Evolutionary conservation across 2,113 vertebrate genomes (phyloP).

Genomic region (Pimephales promelas): DNA sequence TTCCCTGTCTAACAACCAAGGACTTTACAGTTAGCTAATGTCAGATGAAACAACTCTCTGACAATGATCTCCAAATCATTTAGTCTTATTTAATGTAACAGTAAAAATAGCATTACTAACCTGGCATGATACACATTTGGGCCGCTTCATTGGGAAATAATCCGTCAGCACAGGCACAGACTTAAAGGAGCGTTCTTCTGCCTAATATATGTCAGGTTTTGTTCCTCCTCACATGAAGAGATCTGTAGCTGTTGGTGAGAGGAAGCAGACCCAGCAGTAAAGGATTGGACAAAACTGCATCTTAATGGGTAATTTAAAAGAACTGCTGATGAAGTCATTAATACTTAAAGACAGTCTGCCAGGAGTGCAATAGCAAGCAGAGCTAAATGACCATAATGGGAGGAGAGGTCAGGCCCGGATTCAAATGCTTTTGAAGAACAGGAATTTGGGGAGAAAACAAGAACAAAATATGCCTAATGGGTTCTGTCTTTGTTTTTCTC

Average conservation of each 20-base stretch:
- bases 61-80: neutral
- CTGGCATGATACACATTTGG: constrained; percentile 38
- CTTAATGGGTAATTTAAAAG: constrained; percentile 56
- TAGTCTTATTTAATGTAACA: neutral
- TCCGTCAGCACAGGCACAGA: constrained; percentile 24
- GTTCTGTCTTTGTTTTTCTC: constrained; percentile 23
- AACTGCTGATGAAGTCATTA: constrained; percentile 66
- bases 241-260: constrained; percentile 23
- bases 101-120: constrained; percentile 45
- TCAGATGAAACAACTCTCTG: neutral
- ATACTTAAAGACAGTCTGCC: constrained; percentile 61
- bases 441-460: constrained; percentile 16
- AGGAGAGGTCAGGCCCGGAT: constrained; percentile 48
- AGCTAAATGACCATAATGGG: constrained; percentile 53
- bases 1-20: neutral
- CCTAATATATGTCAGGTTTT: neutral
- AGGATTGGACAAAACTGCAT: constrained; percentile 46
- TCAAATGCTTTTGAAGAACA: constrained; percentile 44
- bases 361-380: constrained; percentile 55
- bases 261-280: constrained; percentile 43
- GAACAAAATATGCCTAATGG: constrained; percentile 20
- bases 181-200: neutral
- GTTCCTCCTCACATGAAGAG: constrained; percentile 21
- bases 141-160: constrained; percentile 29
- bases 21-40: neutral